phyloP scores from a whole-genome alignment of 2,888 invertebrate genomes.

The Gari tellinella region DNA sequence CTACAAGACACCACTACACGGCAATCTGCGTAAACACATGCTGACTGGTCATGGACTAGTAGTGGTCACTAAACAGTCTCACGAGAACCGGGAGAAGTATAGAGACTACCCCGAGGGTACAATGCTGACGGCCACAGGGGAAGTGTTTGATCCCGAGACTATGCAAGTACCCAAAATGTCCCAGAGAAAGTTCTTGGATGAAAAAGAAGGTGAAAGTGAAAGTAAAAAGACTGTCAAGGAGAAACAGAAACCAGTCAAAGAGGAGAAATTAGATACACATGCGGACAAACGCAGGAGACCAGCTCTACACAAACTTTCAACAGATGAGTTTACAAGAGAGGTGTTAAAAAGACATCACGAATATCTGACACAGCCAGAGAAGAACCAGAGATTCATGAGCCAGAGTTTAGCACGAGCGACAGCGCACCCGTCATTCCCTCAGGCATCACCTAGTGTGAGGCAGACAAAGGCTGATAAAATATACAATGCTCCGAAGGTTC shows the following conservation, averaged over 20 bases:
- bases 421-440: slow-evolving; percentile 49
- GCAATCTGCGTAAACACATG: slow-evolving; percentile 51
- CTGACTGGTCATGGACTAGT: slow-evolving; percentile 27
- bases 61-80: slow-evolving; percentile 31
- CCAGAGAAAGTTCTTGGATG: background rate
- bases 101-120: slow-evolving; percentile 26
- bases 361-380: slow-evolving; percentile 38
- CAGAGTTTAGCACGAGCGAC: slow-evolving; percentile 33
- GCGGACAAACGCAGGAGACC: background rate
- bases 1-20: slow-evolving; percentile 26
- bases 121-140: slow-evolving; percentile 32
- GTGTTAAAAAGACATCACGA: slow-evolving; percentile 45
- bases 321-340: slow-evolving; percentile 48
- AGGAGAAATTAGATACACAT: background rate
- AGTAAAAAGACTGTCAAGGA: background rate
- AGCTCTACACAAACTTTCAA: slow-evolving; percentile 26
- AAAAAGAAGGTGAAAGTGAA: background rate
- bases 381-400: slow-evolving; percentile 26
- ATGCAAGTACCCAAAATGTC: slow-evolving; percentile 35
- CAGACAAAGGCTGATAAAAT: slow-evolving; percentile 37
- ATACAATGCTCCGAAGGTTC: slow-evolving; percentile 37
- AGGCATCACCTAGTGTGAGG: slow-evolving; percentile 48
- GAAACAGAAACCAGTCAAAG: background rate
- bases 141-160: slow-evolving; percentile 32
- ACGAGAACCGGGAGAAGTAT: slow-evolving; percentile 17